Conservation (phyloP, 2,113 vertebrate species). For the Marmota monax region DNA sequence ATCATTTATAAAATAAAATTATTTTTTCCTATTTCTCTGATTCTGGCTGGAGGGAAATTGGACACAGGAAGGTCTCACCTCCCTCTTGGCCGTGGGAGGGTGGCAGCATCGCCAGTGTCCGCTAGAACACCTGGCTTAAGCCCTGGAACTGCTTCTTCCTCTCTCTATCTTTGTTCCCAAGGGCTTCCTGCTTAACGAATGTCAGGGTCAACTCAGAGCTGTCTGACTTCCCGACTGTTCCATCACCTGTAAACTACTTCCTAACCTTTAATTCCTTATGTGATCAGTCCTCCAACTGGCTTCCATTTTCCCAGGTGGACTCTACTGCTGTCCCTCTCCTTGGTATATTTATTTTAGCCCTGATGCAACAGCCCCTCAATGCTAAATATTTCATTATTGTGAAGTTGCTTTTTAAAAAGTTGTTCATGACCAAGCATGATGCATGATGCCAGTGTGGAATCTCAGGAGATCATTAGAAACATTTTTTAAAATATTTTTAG, state of each 20-base stretch:
- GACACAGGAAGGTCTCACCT: rapidly evolving
- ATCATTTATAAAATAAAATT: neutral
- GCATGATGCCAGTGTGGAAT: neutral
- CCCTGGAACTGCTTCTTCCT: neutral
- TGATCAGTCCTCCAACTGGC: neutral
- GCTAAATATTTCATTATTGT: neutral
- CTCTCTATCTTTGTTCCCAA: no score
- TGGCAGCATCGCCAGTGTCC: neutral
- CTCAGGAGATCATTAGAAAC: neutral
- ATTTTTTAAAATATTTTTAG: no score
- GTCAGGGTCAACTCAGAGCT: neutral
- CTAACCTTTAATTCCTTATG: neutral
- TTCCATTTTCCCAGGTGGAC: neutral
- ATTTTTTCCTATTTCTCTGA: neutral
- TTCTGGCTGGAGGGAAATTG: neutral
- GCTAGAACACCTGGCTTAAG: neutral
- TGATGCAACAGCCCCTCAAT: neutral
- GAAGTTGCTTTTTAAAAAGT: slow-evolving; percentile 36
- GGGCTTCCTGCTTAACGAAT: neutral
- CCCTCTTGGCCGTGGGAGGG: neutral
- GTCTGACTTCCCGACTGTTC: neutral
- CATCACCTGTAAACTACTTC: neutral
- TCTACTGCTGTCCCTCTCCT: neutral
- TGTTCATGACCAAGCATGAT: neutral
- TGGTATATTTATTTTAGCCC: neutral